Base-by-base conservation (phyloP, 2,888 invertebrate genomes). In the Pocota personata region DNA sequence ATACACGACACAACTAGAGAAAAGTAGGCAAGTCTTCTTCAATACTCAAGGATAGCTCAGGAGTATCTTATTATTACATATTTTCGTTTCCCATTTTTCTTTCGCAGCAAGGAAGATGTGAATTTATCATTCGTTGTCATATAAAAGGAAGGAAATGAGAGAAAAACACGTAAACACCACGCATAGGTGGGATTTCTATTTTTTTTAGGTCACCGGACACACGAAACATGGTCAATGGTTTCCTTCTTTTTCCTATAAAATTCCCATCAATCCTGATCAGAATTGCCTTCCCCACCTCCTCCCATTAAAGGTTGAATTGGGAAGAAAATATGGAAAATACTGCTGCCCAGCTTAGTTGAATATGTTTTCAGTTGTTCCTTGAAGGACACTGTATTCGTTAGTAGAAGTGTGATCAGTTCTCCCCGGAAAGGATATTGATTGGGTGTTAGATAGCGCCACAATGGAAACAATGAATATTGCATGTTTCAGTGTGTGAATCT, bases 351-450 rank as follows among this genome's bases (percentile, higher is more conserved):
- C 37, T n/a, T n/a, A 40, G 35, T 35, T 35, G 43, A 57, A 50
- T 48, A 48, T 27, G 48, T 62, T 73, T 60, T 16, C 24, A 21
- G n/a, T 27, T 24, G 52, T 16, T 43, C 46, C 21, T 35, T 58
- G 69, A 16, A 52, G 77, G 69, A 55, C 58, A 32, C 30, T n/a
- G n/a, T 5, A 48, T 52, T 83, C 78, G 79, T 73, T 67, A 62
- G 62, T 30, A 6, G 40, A 40, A 60, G 24, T 66, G 43, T 73
- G 58, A 73, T 79, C 60, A 78, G 83, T 5, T 48, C 66, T 37
- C 19, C 50, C 52, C 64, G 7, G 27, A 57, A 76, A 71, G 71
- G 52, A 80, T 80, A 84, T 80, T 62, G 84, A 84, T 79, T 84
- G 52, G 58, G 64, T 84, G 58, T 71, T 66, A 80, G 79, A 71